phyloP scores from a whole-genome alignment of 2,797 vertebrate species.

The Poliocrania exsul region DNA sequence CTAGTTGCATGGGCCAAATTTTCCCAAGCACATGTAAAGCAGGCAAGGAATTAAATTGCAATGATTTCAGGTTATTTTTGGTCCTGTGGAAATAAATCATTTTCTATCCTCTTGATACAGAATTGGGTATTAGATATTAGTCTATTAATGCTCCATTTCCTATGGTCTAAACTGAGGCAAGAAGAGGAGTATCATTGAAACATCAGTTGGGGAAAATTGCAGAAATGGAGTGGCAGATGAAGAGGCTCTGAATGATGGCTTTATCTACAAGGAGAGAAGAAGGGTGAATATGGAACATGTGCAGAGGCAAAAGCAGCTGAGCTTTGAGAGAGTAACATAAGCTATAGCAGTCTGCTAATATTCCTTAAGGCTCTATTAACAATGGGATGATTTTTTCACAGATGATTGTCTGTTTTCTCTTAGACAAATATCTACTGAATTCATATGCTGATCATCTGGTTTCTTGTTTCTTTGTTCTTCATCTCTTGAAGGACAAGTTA shows the following conservation, averaged over 20 bases:
- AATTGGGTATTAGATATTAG: neutral
- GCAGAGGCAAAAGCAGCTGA: neutral
- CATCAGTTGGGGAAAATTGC: neutral
- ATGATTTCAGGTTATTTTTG: conserved; percentile 21
- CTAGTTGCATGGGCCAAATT: neutral
- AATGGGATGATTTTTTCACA: neutral
- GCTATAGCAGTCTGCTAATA: conserved; percentile 1
- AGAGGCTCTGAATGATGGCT: neutral
- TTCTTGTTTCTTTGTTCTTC: neutral
- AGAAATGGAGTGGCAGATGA: conserved; percentile 17
- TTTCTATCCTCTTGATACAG: neutral
- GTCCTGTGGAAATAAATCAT: neutral
- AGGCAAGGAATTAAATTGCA: neutral
- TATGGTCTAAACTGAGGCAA: neutral
- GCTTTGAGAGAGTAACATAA: conserved; percentile 3
- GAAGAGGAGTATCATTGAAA: neutral
- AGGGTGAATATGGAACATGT: neutral
- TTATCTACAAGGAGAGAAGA: neutral
- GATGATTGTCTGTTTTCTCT: conserved; percentile 1
- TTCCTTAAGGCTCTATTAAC: conserved; percentile 44
- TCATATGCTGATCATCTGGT: conserved; percentile 29
- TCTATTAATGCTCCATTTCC: neutral
- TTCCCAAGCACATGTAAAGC: neutral
- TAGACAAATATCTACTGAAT: neutral
- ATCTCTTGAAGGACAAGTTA: conserved; percentile 4